These are phyloP conservation scores for Nyctereutes procyonoides DNA, from an alignment of 2,113 vertebrate genomes.

Conservation along the genomic window DNA sequence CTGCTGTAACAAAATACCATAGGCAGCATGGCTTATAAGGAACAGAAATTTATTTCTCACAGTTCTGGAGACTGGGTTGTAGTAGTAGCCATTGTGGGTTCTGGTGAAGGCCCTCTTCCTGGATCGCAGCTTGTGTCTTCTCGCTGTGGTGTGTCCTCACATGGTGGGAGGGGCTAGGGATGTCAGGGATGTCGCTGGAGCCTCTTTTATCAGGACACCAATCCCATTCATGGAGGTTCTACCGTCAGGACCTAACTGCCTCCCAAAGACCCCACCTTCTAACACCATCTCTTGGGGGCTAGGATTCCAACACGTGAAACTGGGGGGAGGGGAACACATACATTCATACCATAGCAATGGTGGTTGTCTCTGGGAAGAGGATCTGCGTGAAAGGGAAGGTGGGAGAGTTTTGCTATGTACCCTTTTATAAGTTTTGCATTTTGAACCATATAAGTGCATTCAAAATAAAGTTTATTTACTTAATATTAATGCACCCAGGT, in stretches of 20 bases:
- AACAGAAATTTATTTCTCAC: background rate
- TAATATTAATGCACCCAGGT: background rate
- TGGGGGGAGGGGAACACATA: background rate
- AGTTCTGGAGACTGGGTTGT: background rate
- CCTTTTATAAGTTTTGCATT: background rate
- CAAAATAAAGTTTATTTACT: background rate
- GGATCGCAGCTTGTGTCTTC: background rate
- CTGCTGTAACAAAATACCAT: background rate
- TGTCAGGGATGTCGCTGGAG: background rate
- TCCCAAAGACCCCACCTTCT: background rate
- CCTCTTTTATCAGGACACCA: background rate
- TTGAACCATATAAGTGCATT: background rate
- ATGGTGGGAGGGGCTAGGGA: accelerated
- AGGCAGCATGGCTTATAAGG: background rate
- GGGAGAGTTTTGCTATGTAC: background rate
- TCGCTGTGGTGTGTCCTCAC: background rate
- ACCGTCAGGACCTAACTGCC: background rate
- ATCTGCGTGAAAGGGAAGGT: background rate
- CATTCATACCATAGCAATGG: background rate
- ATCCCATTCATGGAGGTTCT: background rate
- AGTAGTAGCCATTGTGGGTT: too few relatives aligned
- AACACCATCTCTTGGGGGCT: background rate
- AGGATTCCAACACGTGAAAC: background rate
- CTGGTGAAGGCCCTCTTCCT: background rate
- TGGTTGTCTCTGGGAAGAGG: background rate